Evolutionary conservation across 2,888 invertebrate genomes (phyloP), one percentile per base, ranked within the genome.

Genomic region (Halocaridina rubra): DNA sequence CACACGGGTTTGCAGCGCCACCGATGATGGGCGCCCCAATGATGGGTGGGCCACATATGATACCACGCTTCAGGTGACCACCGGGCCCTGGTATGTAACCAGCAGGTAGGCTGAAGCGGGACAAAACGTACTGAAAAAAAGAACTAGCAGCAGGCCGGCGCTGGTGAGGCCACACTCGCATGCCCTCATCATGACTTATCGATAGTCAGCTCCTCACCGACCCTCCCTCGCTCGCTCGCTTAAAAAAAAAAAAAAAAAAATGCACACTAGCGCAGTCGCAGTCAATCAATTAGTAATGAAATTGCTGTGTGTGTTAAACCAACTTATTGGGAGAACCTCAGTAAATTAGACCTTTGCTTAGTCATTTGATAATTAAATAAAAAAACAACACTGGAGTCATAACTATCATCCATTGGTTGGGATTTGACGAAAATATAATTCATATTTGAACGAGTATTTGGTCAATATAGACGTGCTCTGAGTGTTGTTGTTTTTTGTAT

Each of bases 11-110:
- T 33, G 80, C 80, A 3, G 86, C 72, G 8, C 86, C 82, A 32
- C 86, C 84, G 19, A 86, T 86, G 86, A 86, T 86, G 84, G 86
- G 86, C 13, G 82, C 80, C 61, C 86, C 74, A 27, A 86, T 86
- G 82, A 80, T 86, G 86, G 86, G 86, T 30, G 86, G 80, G 46
- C 85, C 85, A 33, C 86, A 86, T 64, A 86, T 86, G 86, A 84
- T 86, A 46, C 86, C 86, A 32, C 84, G 86, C 84, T 86, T 86
- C 84, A 86, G 86, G 86, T 86, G 86, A 86, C 86, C 77, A 33
- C 74, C 74, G n/a, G 79, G 74, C 27, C 79, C 79, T 67, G 84
- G 84, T 84, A 84, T 84, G 84, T 84, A 84, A 57, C 79, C 84
- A 84, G 84, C 79, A 84, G 84, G 84, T 84, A 84, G 84, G 84